Percentiles rank a stretch among this genome's conserved stretches.
phyloP scores from a whole-genome alignment of 2,113 vertebrate genomes.

The Solea solea region DNA sequence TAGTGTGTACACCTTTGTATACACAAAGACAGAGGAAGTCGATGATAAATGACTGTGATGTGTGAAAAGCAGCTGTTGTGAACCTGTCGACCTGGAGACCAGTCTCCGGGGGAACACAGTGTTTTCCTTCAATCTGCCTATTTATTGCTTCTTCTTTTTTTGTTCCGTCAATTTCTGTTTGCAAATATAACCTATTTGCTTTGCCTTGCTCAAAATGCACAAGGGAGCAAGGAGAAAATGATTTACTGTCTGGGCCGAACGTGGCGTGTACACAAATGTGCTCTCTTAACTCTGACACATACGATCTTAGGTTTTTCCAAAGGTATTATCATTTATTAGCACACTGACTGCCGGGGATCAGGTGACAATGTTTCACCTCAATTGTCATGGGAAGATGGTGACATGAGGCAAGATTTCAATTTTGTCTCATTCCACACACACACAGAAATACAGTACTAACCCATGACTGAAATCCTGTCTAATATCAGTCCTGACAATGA shows the following conservation, averaged over 20 bases:
- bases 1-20: not conserved
- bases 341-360: slow-evolving; percentile 1
- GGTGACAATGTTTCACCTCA: slow-evolving; percentile 19
- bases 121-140: not conserved
- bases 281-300: slow-evolving; percentile 11
- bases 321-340: too few relatives aligned
- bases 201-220: not conserved
- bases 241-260: slow-evolving; percentile 7
- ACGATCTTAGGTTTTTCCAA: not conserved
- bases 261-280: slow-evolving; percentile 19
- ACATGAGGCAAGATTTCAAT: too few relatives aligned
- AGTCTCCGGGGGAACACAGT: not conserved
- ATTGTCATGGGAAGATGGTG: not conserved
- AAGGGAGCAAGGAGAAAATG: slow-evolving; percentile 10
- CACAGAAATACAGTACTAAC: too few relatives aligned
- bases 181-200: slow-evolving; percentile 12
- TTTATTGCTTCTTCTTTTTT: slow-evolving; percentile 4
- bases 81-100: not conserved
- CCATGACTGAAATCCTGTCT: too few relatives aligned
- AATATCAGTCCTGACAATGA: too few relatives aligned
- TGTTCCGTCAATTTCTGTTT: slow-evolving; percentile 16
- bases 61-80: not conserved
- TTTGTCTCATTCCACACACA: too few relatives aligned
- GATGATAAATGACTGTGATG: not conserved
- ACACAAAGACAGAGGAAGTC: not conserved